Conservation (phyloP, 2,888 invertebrate genomes). For the Amphiduros pacificus region DNA sequence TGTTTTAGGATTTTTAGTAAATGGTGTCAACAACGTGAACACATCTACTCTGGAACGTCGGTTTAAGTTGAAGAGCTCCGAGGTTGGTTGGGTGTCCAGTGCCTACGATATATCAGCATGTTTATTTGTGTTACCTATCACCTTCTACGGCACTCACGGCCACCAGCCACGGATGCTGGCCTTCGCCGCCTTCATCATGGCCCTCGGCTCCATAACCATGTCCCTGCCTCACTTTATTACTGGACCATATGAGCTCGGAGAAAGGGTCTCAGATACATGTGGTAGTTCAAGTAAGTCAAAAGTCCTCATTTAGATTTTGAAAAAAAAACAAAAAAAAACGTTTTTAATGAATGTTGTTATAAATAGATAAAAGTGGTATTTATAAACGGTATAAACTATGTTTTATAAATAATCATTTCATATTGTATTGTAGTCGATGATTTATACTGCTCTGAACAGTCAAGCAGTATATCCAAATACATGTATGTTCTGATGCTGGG, state of each 20-base stretch:
- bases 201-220: conserved; percentile 70
- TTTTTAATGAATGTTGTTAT: too few relatives aligned
- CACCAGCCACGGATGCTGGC: conserved; percentile 67
- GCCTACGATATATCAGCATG: conserved; percentile 52
- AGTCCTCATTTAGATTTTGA: too few relatives aligned
- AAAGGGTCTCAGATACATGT: conserved; percentile 13
- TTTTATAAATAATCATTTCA: too few relatives aligned
- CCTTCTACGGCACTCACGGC: conserved; percentile 34
- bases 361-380: too few relatives aligned
- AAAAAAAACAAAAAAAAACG: too few relatives aligned
- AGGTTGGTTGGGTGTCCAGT: conserved; percentile 44
- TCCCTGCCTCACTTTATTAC: conserved; percentile 80
- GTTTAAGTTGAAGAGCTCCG: conserved; percentile 47
- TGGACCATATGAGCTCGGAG: conserved; percentile 65
- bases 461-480: too few relatives aligned
- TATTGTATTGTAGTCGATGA: too few relatives aligned
- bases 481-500: conserved; percentile 49
- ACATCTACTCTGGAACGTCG: conserved; percentile 48
- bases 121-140: conserved; percentile 39
- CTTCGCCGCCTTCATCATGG: conserved; percentile 77
- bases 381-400: too few relatives aligned
- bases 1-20: conserved; percentile 50
- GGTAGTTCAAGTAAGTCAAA: conserved; percentile 2
- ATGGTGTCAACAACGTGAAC: conserved; percentile 54
- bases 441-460: too few relatives aligned